These are phyloP conservation scores for Emydoidea blandingii DNA, from an alignment of 2,797 vertebrate species.

Conservation along the genomic window DNA sequence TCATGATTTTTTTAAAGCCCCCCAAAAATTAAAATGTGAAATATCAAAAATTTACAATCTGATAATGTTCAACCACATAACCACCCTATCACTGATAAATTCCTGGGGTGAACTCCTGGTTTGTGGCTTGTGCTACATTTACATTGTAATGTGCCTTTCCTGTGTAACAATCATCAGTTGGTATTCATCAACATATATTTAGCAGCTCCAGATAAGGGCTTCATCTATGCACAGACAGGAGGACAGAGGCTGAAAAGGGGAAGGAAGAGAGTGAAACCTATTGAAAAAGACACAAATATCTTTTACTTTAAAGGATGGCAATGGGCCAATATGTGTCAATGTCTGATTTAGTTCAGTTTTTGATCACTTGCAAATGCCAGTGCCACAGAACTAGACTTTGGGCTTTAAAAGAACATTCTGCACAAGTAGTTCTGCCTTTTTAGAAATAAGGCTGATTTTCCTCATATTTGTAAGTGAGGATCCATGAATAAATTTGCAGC, in stretches of 20 bases:
- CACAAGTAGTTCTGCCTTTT: conserved; percentile 59
- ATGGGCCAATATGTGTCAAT: background rate
- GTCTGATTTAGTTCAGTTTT: background rate
- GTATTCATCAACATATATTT: background rate
- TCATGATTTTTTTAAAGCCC: background rate
- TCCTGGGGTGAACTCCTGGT: background rate
- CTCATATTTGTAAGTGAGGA: conserved; percentile 62
- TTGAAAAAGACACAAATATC: background rate
- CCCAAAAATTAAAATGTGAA: background rate
- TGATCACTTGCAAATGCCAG: conserved; percentile 10
- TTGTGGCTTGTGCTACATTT: background rate
- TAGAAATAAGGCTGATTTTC: conserved; percentile 41
- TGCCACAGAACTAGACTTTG: conserved; percentile 35
- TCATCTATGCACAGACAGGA: background rate
- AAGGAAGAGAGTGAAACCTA: background rate
- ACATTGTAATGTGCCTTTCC: background rate
- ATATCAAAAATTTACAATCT: background rate
- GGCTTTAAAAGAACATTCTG: conserved; percentile 41
- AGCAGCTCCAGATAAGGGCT: background rate
- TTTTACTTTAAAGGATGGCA: background rate
- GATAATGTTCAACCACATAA: background rate
- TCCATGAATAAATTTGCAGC: conserved; percentile 71
- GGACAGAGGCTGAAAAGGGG: background rate
- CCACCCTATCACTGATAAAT: background rate
- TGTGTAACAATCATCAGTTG: background rate